Evolutionary conservation across 2,797 vertebrate genomes (phyloP), one percentile per base, ranked within the genome.

Genomic region (Tinamus major): DNA sequence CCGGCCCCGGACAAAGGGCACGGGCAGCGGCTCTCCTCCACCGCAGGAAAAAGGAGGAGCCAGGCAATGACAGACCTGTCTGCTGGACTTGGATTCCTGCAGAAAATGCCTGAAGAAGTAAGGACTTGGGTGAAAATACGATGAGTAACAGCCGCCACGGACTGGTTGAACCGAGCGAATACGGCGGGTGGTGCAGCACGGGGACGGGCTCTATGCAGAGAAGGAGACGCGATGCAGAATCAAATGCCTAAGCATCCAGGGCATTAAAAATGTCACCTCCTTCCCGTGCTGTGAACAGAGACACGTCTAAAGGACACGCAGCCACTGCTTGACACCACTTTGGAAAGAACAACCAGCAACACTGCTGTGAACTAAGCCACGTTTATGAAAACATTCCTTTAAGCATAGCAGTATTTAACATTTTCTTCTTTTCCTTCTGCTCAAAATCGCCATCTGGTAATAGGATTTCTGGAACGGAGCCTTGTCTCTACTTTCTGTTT

Each of bases 1-100:
- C 67, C 80, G 90, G 94, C 77, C 87, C 95, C 51, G 18, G 95
- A 77, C 95, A 95, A 91, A 90, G 95, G 94, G 88, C 93, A 94
- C 24, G 84, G 87, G 94, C 67, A 94, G 59, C 6, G 1, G 9
- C 74, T 76, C 65, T n/a, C 35, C 85, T 69, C 85, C 69, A 33
- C 41, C 69, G 39, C 74, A 69, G 41, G 58, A 33, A 13, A 75
- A 1, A 3, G 70, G 72, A 91, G 46, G 46, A 86, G 24, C n/a
- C 16, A 49, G 67, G 46, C 74, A 41, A 1, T 84, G n/a, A 56
- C 13, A 90, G 91, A 85, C 63, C 77, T 81, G 23, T 63, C 91
- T 70, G 67, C 48, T 35, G 42, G 53, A 62, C 41, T 71, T 59
- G 31, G 58, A 21, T 59, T 70, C 79, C 67, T 72, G 76, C 31